phyloP scores from a whole-genome alignment of 1,140 invertebrate species.

The Gonioctena quinquepunctata region DNA sequence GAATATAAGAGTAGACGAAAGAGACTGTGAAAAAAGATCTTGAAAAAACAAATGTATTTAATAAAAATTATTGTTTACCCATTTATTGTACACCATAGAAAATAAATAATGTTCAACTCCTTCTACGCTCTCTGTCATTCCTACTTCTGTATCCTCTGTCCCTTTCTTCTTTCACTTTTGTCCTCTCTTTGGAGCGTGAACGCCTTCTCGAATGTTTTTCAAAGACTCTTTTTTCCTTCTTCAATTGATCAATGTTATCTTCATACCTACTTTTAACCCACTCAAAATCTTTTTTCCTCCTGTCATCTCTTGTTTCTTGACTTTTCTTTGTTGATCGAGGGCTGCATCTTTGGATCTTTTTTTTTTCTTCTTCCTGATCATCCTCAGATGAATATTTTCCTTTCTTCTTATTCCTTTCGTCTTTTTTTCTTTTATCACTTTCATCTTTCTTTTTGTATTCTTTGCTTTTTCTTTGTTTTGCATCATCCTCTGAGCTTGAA shows the following conservation, averaged over 20 bases:
- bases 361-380: not conserved
- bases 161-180: conserved; percentile 20
- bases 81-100: not conserved
- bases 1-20: conserved; percentile 26
- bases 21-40: conserved; percentile 16
- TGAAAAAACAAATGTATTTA: not conserved
- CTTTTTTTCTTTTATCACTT: conserved; percentile 15
- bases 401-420: not conserved
- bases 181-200: conserved; percentile 26
- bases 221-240: conserved; percentile 23
- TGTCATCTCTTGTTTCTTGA: conserved; percentile 3
- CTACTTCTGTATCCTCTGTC: conserved; percentile 24
- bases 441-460: conserved; percentile 19
- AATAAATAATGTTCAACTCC: conserved; percentile 5
- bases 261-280: conserved; percentile 30
- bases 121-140: conserved; percentile 28
- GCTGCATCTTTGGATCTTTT: conserved; percentile 17
- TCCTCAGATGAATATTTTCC: not conserved
- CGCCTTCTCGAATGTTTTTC: conserved; percentile 24
- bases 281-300: conserved; percentile 30
- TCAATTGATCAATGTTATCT: conserved; percentile 27
- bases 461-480: conserved; percentile 20
- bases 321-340: not conserved
- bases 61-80: not conserved
- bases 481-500: conserved; percentile 10